A percentile compares a stretch with the other conserved stretches of the same genome.
These are phyloP conservation scores for Venustoraphidia nigricollis DNA, from an alignment of 2,888 invertebrate genomes.

Conservation along the genomic window DNA sequence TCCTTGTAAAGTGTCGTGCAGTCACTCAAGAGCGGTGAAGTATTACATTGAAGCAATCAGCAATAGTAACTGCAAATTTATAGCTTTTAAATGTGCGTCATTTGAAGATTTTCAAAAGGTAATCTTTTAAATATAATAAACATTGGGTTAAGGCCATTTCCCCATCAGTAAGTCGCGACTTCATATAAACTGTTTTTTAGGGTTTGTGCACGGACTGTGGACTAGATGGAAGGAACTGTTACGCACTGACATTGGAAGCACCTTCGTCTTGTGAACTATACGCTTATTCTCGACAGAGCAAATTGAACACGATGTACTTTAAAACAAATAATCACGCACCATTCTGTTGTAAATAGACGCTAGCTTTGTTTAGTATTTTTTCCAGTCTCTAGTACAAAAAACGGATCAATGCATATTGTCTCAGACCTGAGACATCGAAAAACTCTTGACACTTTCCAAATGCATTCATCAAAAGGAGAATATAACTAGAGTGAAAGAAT, in stretches of 20 bases:
- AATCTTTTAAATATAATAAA: too few species aligned
- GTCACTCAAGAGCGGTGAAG: not conserved
- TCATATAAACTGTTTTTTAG: too few species aligned
- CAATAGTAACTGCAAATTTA: not conserved
- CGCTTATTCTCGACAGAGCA: not conserved
- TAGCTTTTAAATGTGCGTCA: not conserved
- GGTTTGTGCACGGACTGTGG: not conserved
- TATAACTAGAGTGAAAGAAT: too few species aligned
- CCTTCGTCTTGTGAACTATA: not conserved
- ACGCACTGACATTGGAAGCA: not conserved
- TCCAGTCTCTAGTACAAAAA: too few species aligned
- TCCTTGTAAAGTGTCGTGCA: not conserved
- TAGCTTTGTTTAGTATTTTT: too few species aligned
- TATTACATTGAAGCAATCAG: not conserved
- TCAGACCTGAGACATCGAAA: too few species aligned
- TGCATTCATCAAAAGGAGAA: too few species aligned
- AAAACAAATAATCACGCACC: slow-evolving; percentile 9
- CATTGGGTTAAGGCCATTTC: too few species aligned
- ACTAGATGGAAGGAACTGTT: not conserved
- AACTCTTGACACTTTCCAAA: too few species aligned
- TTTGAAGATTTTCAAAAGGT: not conserved
- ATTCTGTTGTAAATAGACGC: slow-evolving; percentile 6
- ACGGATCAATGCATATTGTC: too few species aligned
- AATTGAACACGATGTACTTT: slow-evolving; percentile 6
- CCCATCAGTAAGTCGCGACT: too few species aligned